Evolutionary conservation across 2,888 invertebrate species (phyloP), one percentile per base, ranked within the genome.

Genomic region (Thymelicus lineola): DNA sequence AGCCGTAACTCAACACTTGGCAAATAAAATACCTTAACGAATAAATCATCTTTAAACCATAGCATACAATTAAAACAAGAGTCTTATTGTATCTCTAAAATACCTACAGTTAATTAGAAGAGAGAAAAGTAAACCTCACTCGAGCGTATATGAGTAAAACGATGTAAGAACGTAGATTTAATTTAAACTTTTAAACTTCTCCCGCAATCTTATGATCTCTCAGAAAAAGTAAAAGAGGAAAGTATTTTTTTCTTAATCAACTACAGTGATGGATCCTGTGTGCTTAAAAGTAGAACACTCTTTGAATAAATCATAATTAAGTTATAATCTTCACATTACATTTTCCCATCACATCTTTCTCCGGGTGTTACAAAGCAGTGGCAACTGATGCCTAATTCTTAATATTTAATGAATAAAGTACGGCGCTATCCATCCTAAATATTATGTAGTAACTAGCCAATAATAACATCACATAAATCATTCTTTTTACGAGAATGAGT

Each of bases 21-120:
- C 2, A 42, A 42, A 42, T 42, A 12, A 42, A 28, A 28, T 28
- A 28, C 28, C 28, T 28, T 28, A 28, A 42, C 12, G 42, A 42
- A 42, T 3, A 12, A 42, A 12, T 50, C 50, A 0, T 14, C 14
- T 50, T 50, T 50, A 17, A 64, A 48, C 38, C 59, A 46, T 46
- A 68, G 62, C 7, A 57, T 57, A 57, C 45, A 61, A n/a, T 57
- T 46, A 28, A 38, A 55, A 68, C 45, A 61, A 50, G 46, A 68
- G 46, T 68, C 61, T 55, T 57, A 61, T 46, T 69, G 53, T 63
- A 53, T 69, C 57, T 63, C 42, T 42, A 10, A 38, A 64, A 69
- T 69, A 64, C 42, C 58, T 64, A 36, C 67, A 69, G 57, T 69
- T 69, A 69, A 63, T 69, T 69, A 69, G 62, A 58, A 58, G 9